Conservation (phyloP, 2,113 vertebrate species). For the Atractosteus spatula region DNA sequence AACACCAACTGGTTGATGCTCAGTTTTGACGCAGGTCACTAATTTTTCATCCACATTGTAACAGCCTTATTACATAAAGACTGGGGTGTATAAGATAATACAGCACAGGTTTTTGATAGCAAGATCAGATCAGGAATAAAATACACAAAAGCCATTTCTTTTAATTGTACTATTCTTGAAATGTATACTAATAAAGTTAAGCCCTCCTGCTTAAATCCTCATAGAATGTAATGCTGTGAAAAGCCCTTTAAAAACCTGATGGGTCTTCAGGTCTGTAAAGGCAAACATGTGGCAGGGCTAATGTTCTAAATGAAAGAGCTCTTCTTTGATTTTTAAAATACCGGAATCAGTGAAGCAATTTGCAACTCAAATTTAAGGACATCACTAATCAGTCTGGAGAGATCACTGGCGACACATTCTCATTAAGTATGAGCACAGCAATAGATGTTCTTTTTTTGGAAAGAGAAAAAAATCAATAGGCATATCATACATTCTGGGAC, state of each 20-base stretch:
- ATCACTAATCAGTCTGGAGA: constrained; percentile 4
- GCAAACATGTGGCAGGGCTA: background rate
- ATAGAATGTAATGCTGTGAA: background rate
- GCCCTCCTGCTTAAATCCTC: constrained; percentile 4
- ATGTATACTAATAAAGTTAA: constrained; percentile 1
- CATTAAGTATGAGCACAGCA: constrained; percentile 11
- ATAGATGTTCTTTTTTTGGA: background rate
- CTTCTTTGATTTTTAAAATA: constrained; percentile 20
- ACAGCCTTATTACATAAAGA: no score
- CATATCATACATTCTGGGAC: constrained; percentile 11
- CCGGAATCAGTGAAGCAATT: constrained; percentile 19
- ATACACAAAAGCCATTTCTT: constrained; percentile 4
- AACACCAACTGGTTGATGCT: no score
- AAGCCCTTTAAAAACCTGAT: background rate
- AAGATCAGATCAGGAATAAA: background rate
- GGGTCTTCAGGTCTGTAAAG: background rate
- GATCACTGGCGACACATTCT: constrained; percentile 9
- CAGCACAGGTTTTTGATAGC: background rate
- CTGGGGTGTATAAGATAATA: no score
- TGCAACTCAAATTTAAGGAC: constrained; percentile 12
- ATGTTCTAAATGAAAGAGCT: constrained; percentile 10
- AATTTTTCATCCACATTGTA: no score
- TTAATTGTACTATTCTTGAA: constrained; percentile 9
- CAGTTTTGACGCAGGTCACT: no score
- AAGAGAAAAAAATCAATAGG: background rate